These are phyloP conservation scores for Rhadina sibilatrix DNA, from an alignment of 2,113 vertebrate genomes.

Conservation along the genomic window DNA sequence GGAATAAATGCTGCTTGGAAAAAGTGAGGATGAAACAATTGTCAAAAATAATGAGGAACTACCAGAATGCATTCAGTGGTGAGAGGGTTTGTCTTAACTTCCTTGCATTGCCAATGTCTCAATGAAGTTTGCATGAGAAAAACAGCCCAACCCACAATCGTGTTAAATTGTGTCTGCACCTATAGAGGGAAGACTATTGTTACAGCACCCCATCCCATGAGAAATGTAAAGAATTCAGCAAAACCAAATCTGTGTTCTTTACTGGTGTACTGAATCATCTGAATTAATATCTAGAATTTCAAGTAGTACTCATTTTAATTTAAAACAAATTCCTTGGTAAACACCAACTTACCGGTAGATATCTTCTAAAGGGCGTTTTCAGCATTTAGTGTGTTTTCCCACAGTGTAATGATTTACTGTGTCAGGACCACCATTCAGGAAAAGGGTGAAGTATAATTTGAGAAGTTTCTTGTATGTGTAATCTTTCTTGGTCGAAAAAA, in stretches of 20 bases:
- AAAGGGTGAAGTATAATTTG: not conserved
- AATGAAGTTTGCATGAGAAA: not conserved
- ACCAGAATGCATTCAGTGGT: not conserved
- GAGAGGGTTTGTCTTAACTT: not conserved
- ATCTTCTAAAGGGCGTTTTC: not conserved
- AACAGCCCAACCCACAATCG: not conserved
- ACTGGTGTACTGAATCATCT: not conserved
- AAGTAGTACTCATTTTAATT: not conserved
- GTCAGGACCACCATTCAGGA: not conserved
- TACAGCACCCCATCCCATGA: not conserved
- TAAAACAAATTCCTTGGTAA: not conserved
- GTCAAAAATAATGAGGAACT: not conserved
- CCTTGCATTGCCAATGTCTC: accelerated
- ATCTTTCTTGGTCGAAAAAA: not conserved
- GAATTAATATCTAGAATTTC: not conserved
- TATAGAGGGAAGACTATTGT: not conserved
- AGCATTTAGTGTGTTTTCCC: not conserved
- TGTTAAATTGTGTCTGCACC: not conserved
- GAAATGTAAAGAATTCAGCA: not conserved
- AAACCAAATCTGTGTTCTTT: not conserved
- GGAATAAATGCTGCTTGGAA: not conserved
- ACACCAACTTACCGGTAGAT: not conserved
- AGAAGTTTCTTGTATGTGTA: not conserved
- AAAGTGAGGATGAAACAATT: not conserved
- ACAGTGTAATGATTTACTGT: not conserved